Evolutionary conservation across 2,888 invertebrate genomes (phyloP), one percentile per base, ranked within the genome.

Genomic region (Plagiodera versicolora): DNA sequence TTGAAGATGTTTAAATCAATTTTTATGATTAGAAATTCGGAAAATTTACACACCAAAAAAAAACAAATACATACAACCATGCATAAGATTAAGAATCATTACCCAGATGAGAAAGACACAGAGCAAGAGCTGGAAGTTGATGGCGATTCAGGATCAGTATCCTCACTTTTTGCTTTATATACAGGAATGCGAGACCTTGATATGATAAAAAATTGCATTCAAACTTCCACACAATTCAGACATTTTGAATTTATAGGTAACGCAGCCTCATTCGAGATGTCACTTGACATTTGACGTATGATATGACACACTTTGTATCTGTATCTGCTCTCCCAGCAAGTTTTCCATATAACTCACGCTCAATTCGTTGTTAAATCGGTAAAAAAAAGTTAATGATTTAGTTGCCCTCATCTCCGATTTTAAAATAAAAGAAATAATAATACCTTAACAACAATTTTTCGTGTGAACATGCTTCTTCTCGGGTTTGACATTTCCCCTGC

Each of bases 151-250:
- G 77, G 75, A 59, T 80, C 81, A 62, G 74, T 75, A 69, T 80
- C 80, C 69, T 74, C 78, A 73, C 73, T 76, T 71, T 69, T 68
- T 53, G 89, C 89, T 73, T 87, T 84, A 80, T 87, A 89, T 64
- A 89, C 85, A 67, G 89, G 90, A 77, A 89, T 90, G 83, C 88
- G 87, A 77, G 89, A 87, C 79, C 80, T 81, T 73, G 32, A 39
- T 56, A 46, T 48, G 8, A 60, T 44, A 53, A 24, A 20, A n/a
- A 44, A 35, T 53, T 45, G n/a, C n/a, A n/a, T n/a, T n/a, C n/a
- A n/a, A n/a, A n/a, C n/a, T n/a, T n/a, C n/a, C n/a, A n/a, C 24
- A 24, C 6, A 24, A 24, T 24, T 24, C 3, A 24, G 6, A 5
- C 6, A 24, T 24, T 24, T 24, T 24, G 24, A 24, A 3, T 24